Percentiles rank a stretch among this genome's conserved stretches.
phyloP scores from a whole-genome alignment of 2,797 vertebrate genomes.

The Gallinago stenura region DNA sequence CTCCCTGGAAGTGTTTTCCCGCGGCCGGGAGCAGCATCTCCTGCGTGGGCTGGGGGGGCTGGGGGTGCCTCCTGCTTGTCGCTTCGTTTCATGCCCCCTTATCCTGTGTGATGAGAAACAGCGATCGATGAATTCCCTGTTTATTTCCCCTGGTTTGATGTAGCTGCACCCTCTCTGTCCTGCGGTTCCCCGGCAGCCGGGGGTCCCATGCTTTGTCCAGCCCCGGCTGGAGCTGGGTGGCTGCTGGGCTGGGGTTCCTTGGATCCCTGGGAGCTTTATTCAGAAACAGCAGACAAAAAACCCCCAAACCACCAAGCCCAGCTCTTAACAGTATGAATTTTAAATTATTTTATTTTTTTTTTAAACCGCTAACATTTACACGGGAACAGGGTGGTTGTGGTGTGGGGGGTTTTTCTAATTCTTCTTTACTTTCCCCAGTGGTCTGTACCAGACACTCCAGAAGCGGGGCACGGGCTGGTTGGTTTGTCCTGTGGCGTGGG shows the following conservation, averaged over 20 bases:
- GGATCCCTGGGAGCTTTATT: background rate
- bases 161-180: background rate
- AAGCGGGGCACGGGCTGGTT: background rate
- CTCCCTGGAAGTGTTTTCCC: background rate
- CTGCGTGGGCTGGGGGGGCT: fast-evolving
- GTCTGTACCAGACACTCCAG: no score
- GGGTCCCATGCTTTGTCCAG: background rate
- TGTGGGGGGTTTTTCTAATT: background rate
- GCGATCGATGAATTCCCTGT: background rate
- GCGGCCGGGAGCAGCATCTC: background rate
- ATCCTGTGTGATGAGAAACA: background rate
- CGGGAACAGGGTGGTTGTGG: background rate
- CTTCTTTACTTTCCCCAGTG: background rate
- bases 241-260: background rate
- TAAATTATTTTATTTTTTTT: no score
- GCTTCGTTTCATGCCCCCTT: background rate
- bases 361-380: background rate
- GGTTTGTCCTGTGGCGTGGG: background rate
- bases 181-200: background rate
- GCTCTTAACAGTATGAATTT: background rate
- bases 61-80: background rate
- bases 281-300: background rate
- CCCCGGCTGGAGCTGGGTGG: background rate
- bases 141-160: background rate
- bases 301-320: background rate